Evolutionary conservation across 2,888 invertebrate species (phyloP).

Genomic region (Aphrophora alni): DNA sequence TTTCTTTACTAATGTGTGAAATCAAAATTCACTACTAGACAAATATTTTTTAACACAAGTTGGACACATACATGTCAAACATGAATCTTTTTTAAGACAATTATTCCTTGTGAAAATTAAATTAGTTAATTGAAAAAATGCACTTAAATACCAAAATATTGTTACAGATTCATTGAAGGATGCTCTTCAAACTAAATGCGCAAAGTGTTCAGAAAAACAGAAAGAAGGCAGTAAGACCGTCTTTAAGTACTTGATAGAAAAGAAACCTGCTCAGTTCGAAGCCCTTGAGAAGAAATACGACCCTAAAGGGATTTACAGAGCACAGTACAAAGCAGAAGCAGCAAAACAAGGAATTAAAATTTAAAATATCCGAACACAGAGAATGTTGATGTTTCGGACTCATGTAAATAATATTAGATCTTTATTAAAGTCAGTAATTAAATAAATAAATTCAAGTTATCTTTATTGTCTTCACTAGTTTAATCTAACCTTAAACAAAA

Average conservation of each 20-base stretch:
- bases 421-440: too few species aligned
- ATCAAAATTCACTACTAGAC: too few species aligned
- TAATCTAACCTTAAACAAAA: too few species aligned
- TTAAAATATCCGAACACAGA: not conserved
- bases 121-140: too few species aligned
- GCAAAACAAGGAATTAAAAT: constrained; percentile 44
- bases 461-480: not conserved
- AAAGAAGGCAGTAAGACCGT: constrained; percentile 66
- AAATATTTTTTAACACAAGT: too few species aligned
- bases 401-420: not conserved
- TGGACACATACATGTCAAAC: too few species aligned
- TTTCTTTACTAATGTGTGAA: too few species aligned
- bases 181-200: constrained; percentile 69
- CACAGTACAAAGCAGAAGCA: constrained; percentile 66
- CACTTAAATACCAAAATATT: not conserved
- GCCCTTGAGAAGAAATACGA: constrained; percentile 72
- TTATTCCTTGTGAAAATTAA: too few species aligned
- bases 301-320: constrained; percentile 68
- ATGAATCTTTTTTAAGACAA: too few species aligned
- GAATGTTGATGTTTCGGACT: not conserved
- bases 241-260: constrained; percentile 68
- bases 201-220: constrained; percentile 71
- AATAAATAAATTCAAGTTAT: not conserved
- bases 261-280: constrained; percentile 69
- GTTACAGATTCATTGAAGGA: constrained; percentile 69